Evolutionary conservation across 2,797 vertebrate species (phyloP).

Genomic region (Australoheros facetus): DNA sequence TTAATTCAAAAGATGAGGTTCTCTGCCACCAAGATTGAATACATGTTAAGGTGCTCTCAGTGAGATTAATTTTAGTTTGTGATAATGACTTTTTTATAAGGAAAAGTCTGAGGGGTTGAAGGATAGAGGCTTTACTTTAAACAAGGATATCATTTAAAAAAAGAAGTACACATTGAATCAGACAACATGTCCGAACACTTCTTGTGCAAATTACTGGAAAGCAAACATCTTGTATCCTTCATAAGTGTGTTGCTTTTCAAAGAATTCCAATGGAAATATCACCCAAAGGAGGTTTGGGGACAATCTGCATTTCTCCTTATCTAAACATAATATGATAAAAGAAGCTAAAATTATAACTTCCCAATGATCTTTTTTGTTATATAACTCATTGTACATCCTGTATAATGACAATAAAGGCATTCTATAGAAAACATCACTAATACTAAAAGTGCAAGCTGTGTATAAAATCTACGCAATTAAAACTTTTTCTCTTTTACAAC

Average conservation of each 20-base stretch:
- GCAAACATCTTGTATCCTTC: conserved; percentile 9
- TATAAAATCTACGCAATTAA: neutral
- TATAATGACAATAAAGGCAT: no score
- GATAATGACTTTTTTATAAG: conserved; percentile 39
- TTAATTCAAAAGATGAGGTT: conserved; percentile 47
- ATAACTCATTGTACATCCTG: no score
- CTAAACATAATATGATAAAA: neutral
- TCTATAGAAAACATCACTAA: neutral
- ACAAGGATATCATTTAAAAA: neutral
- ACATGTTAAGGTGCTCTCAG: conserved; percentile 38
- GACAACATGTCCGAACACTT: conserved; percentile 27
- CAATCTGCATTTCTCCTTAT: neutral
- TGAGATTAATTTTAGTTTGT: conserved; percentile 44
- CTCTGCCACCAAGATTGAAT: conserved; percentile 36
- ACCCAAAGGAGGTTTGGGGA: neutral
- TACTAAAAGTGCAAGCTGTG: neutral
- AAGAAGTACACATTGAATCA: conserved; percentile 12
- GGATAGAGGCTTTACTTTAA: conserved; percentile 36
- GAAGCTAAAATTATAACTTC: neutral
- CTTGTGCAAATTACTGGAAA: conserved; percentile 24
- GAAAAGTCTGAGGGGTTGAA: conserved; percentile 32
- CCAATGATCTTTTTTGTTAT: neutral
- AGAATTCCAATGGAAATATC: conserved; percentile 6
- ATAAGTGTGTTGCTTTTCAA: conserved; percentile 16
- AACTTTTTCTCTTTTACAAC: neutral